Evolutionary conservation across 2,888 invertebrate genomes (phyloP).

Genomic region (Eurytoma californica): DNA sequence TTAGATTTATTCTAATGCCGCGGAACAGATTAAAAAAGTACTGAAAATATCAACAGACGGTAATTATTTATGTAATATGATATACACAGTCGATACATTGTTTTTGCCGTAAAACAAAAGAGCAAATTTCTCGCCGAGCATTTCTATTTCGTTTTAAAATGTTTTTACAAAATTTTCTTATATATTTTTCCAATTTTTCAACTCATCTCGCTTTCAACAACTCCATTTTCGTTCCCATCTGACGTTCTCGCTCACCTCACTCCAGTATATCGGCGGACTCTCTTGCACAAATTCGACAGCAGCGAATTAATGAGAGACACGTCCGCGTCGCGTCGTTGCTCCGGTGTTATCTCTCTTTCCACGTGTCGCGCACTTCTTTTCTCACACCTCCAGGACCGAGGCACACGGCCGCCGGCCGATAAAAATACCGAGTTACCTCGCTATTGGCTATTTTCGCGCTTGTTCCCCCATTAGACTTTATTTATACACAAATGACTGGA

Average conservation of each 20-base stretch:
- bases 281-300: constrained; percentile 26
- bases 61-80: too few relatives aligned
- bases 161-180: too few relatives aligned
- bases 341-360: constrained; percentile 32
- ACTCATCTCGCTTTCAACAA: too few relatives aligned
- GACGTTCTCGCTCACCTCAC: not conserved
- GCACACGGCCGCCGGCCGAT: constrained; percentile 28
- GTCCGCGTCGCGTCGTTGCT: constrained; percentile 17
- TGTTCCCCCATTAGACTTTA: constrained; percentile 56
- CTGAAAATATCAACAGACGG: too few relatives aligned
- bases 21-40: too few relatives aligned
- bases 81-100: not conserved
- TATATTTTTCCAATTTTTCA: too few relatives aligned
- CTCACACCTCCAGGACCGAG: constrained; percentile 44
- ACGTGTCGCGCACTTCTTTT: constrained; percentile 28
- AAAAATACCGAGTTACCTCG: constrained; percentile 47
- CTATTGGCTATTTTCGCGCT: constrained; percentile 27
- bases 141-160: not conserved
- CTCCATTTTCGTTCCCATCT: not conserved
- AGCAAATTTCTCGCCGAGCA: not conserved
- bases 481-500: constrained; percentile 60
- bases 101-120: not conserved
- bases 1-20: constrained; percentile 2
- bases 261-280: constrained; percentile 5
- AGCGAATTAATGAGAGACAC: constrained; percentile 50